Percentiles rank a stretch among this genome's conserved stretches.
phyloP scores from a whole-genome alignment of 2,888 invertebrate genomes.

The Abscondita cerata region DNA sequence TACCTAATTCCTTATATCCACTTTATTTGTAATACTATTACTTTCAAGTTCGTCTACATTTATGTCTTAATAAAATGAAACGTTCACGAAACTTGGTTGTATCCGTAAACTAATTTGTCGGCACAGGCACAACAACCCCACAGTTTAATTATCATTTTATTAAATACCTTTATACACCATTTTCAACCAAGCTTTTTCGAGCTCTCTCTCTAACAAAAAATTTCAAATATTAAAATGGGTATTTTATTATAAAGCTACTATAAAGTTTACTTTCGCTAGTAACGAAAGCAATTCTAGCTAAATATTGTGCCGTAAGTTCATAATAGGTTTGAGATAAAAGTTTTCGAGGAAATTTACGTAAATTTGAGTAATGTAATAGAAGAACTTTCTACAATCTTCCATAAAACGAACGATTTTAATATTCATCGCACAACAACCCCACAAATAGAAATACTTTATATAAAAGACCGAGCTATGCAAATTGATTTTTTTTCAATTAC shows the following conservation, averaged over 20 bases:
- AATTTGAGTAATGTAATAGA: constrained; percentile 26
- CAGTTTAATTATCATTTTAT: too few relatives aligned
- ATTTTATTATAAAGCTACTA: constrained; percentile 3
- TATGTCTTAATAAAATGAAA: constrained; percentile 13
- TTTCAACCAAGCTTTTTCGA: too few relatives aligned
- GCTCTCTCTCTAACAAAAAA: too few relatives aligned
- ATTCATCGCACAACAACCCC: constrained; percentile 8
- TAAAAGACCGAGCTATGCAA: background rate
- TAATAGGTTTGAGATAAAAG: constrained; percentile 37
- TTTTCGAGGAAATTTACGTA: constrained; percentile 22
- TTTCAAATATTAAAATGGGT: constrained; percentile 3
- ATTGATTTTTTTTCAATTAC: background rate
- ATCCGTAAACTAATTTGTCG: too few relatives aligned
- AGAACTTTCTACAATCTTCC: constrained; percentile 11
- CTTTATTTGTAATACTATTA: constrained; percentile 16
- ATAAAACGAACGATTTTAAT: constrained; percentile 18
- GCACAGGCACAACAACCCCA: too few relatives aligned
- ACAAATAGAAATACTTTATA: constrained; percentile 2
- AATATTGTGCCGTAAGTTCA: constrained; percentile 36
- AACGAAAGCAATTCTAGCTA: constrained; percentile 34
- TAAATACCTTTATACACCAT: too few relatives aligned
- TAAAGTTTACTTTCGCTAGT: constrained; percentile 19
- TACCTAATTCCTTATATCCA: constrained; percentile 20
- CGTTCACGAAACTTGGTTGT: too few relatives aligned
- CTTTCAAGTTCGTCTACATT: background rate